Percentiles rank a stretch among this genome's conserved stretches.
Evolutionary conservation across 2,113 vertebrate genomes (phyloP).

Genomic region (Cyprinodon brontotheroides): DNA sequence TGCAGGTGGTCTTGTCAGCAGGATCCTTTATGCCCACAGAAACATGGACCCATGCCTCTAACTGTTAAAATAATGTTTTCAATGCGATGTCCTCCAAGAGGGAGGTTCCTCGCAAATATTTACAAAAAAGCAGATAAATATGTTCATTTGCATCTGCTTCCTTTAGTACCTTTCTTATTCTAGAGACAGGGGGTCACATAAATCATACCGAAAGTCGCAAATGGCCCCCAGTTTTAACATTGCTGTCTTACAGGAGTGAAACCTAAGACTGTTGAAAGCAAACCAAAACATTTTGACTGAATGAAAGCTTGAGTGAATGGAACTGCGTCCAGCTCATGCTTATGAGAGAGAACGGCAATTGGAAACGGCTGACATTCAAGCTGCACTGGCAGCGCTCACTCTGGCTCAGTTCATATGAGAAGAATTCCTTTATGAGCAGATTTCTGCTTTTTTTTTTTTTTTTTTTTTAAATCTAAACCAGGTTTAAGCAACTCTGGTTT

Average conservation of each 20-base stretch:
- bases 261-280: conserved; percentile 12
- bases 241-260: conserved; percentile 29
- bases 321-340: conserved; percentile 38
- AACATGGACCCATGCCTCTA: too few species aligned
- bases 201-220: not conserved
- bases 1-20: too few species aligned
- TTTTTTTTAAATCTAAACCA: conserved; percentile 20
- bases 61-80: too few species aligned
- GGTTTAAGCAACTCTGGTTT: conserved; percentile 40
- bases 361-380: conserved; percentile 68
- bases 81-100: too few species aligned
- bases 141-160: not conserved
- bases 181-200: not conserved
- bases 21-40: too few species aligned
- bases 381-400: conserved; percentile 51
- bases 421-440: conserved; percentile 52
- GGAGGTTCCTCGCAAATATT: too few species aligned
- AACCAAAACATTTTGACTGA: conserved; percentile 12
- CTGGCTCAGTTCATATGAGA: conserved; percentile 46
- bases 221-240: conserved; percentile 3
- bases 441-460: conserved; percentile 62
- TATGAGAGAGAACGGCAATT: conserved; percentile 60
- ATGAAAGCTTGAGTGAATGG: conserved; percentile 24
- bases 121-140: too few species aligned
- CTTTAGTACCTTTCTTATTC: not conserved